These are phyloP conservation scores for Megalopta genalis DNA, from an alignment of 1,140 invertebrate genomes.

Conservation along the genomic window DNA sequence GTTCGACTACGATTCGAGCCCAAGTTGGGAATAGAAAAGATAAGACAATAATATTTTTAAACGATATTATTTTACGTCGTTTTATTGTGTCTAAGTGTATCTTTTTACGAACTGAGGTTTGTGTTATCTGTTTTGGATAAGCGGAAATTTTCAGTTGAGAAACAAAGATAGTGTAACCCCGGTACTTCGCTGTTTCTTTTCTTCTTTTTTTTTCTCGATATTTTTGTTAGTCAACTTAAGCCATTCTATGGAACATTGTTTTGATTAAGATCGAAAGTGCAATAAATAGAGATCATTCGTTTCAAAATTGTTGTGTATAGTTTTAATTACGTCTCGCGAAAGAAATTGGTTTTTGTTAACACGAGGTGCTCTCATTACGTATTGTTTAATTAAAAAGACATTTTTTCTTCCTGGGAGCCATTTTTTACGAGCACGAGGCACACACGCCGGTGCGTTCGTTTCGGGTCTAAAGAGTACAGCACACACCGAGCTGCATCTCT, in stretches of 20 bases:
- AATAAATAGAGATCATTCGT: slow-evolving; percentile 4
- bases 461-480: not conserved
- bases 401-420: slow-evolving; percentile 5
- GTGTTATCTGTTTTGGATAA: not conserved
- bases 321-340: not conserved
- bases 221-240: not conserved
- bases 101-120: not conserved
- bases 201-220: not conserved
- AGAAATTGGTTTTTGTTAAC: not conserved
- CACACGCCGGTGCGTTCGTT: slow-evolving; percentile 1
- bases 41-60: not conserved
- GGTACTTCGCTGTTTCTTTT: not conserved
- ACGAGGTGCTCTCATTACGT: not conserved
- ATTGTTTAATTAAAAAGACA: not conserved
- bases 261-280: slow-evolving; percentile 10
- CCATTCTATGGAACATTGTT: not conserved
- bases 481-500: not conserved
- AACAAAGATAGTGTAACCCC: too few relatives aligned
- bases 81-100: slow-evolving; percentile 7
- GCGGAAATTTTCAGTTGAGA: not conserved
- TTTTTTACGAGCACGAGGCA: slow-evolving; percentile 2
- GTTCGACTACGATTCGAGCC: not conserved
- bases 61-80: not conserved
- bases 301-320: not conserved
- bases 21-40: slow-evolving; percentile 4